These are phyloP conservation scores for Isotomurus palustris DNA, from an alignment of 2,888 invertebrate species.

Conservation along the genomic window DNA sequence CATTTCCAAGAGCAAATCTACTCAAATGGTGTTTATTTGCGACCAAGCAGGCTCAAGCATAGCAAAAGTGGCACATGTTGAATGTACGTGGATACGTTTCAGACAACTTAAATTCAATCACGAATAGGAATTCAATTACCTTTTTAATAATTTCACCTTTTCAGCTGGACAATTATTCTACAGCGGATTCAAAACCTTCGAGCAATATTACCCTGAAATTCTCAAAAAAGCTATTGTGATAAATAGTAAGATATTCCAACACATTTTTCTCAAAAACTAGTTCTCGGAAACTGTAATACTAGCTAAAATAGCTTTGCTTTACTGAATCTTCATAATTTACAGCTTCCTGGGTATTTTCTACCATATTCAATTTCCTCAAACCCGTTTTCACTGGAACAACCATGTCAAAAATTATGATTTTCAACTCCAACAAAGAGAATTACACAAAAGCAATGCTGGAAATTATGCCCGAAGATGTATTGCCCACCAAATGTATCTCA, in stretches of 20 bases:
- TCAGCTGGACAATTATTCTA: conserved; percentile 18
- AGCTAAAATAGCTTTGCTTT: neutral
- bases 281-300: neutral
- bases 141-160: neutral
- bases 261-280: neutral
- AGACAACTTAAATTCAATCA: neutral
- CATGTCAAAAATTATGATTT: conserved; percentile 21
- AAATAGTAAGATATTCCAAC: conserved; percentile 14
- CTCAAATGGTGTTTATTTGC: conserved; percentile 19
- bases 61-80: conserved; percentile 19
- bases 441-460: conserved; percentile 14
- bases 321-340: neutral
- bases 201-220: conserved; percentile 27
- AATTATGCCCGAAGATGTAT: conserved; percentile 17
- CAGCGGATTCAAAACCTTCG: conserved; percentile 17
- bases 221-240: conserved; percentile 19
- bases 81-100: conserved; percentile 13
- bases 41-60: conserved; percentile 17
- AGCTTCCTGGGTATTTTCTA: conserved; percentile 22
- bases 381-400: conserved; percentile 25
- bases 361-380: conserved; percentile 15
- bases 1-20: conserved; percentile 17
- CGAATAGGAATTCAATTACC: neutral
- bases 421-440: conserved; percentile 15
- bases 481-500: conserved; percentile 11